Base-by-base conservation (phyloP, 2,113 vertebrate genomes). In the Cromileptes altivelis region DNA sequence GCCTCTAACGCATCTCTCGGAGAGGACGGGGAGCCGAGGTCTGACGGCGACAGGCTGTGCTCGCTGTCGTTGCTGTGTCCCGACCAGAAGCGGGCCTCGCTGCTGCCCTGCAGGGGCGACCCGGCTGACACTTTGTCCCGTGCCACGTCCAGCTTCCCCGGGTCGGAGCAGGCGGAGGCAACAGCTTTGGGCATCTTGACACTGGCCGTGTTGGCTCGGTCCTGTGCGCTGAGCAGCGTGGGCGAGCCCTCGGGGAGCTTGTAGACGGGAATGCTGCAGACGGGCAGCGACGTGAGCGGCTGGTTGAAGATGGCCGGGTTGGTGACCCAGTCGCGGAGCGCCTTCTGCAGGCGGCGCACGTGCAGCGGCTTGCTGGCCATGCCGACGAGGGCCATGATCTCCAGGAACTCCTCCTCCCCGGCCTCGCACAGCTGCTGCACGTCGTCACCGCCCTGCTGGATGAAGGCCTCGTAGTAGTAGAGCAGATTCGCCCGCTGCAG, bases 341-440 rank as follows among this genome's bases (percentile, higher is more conserved):
- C 96, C 92, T 99, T 99, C 96, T 99, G 98, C 50, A 99, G 95
- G 81, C 98, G 95, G 25, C 98, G 95, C 21, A 99, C 98, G 0
- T 99, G 98, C 84, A 99, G 97, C 0, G 98, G 98, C 86, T 99
- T 99, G 95, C 98, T 99, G 57, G 98, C 98, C 98, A 99, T 99
- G 89, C 98, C 98, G 12, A 99, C 98, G 0, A 99, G 96, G 0
- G 98, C 98, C 98, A 99, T 99, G 91, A 99, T 99, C 93, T 99
- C 98, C 91, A 99, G 95, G 90, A 99, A 99, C 88, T 99, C 98
- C 76, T 99, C 98, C 93, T 99, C 98, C 0, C 97, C 98, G 0
- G 98, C 98, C 90, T 99, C 98, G 60, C 98, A 99, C 53, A 99
- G 97, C 93, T 99, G 98, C 96, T 99, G 98, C 77, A 99, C 98